Evolutionary conservation across 1,140 invertebrate genomes (phyloP).

Genomic region (Drosophila sucinea): DNA sequence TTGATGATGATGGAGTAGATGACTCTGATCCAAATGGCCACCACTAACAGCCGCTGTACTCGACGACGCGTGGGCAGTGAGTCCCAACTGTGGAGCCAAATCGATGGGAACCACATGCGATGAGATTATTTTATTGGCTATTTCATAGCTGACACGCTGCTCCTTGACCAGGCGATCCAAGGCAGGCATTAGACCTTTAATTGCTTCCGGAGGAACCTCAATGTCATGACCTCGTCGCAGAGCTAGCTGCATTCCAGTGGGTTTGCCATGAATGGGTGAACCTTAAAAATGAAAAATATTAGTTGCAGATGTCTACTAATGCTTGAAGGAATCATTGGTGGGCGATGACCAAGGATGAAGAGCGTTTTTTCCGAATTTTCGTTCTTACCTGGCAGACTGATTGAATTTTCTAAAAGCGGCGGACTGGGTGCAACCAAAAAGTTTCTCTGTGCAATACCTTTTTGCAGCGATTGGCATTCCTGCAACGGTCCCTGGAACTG

Average conservation of each 20-base stretch:
- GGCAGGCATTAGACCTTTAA: conserved; percentile 78
- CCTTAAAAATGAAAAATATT: conserved; percentile 79
- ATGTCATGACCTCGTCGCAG: conserved; percentile 74
- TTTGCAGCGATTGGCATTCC: conserved; percentile 88
- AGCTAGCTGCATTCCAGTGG: conserved; percentile 52
- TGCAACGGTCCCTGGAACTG: conserved; percentile 86
- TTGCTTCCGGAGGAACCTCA: conserved; percentile 76
- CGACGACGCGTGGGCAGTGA: conserved; percentile 67
- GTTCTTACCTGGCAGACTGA: conserved; percentile 80
- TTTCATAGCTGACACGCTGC: conserved; percentile 80
- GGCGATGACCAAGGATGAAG: conserved; percentile 11
- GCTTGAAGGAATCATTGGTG: too few species aligned
- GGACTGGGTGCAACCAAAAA: conserved; percentile 84
- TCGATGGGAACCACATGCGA: conserved; percentile 83
- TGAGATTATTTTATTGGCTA: conserved; percentile 82
- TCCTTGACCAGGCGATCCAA: conserved; percentile 83
- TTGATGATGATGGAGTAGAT: conserved; percentile 59
- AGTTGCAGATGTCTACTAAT: too few species aligned
- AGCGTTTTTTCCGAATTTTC: conserved; percentile 13
- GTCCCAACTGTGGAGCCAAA: conserved; percentile 78
- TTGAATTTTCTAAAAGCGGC: conserved; percentile 83
- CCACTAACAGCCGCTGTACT: conserved; percentile 65
- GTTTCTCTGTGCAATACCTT: conserved; percentile 84
- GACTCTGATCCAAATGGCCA: conserved; percentile 64
- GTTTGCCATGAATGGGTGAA: conserved; percentile 87